phyloP scores from a whole-genome alignment of 23 tunicate species.

The Trididemnum miniatum region DNA sequence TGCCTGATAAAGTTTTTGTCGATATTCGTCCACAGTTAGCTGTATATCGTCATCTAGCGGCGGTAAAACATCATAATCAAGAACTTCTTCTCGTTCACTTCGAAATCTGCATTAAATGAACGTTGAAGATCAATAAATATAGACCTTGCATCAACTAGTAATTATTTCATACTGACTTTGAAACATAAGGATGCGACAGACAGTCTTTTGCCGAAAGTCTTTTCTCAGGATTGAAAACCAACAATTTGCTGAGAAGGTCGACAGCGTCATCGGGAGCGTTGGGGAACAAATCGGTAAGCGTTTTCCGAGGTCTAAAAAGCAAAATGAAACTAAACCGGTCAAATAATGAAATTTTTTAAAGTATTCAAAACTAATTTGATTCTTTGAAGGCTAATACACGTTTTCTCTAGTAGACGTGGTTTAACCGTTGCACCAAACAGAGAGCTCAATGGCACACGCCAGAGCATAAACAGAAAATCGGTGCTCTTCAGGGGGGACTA shows the following conservation, averaged over 20 bases:
- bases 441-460: too few species aligned
- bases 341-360: too few species aligned
- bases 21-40: constrained; percentile 88
- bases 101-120: constrained; percentile 50
- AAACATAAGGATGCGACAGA: constrained; percentile 90
- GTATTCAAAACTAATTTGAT: too few species aligned
- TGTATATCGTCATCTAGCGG: constrained; percentile 95
- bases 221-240: constrained; percentile 97
- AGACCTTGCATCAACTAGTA: neutral
- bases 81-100: constrained; percentile 53
- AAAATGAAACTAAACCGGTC: too few species aligned
- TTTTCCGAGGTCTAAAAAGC: constrained; percentile 58
- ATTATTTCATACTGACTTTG: constrained; percentile 43
- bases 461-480: too few species aligned
- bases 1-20: constrained; percentile 82
- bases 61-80: constrained; percentile 90
- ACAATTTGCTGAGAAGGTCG: constrained; percentile 72
- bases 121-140: neutral
- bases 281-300: constrained; percentile 64
- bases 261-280: constrained; percentile 86
- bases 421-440: too few species aligned
- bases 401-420: too few species aligned
- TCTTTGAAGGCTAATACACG: too few species aligned
- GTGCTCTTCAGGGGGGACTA: too few species aligned
- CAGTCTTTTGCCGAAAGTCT: constrained; percentile 87